phyloP scores from a whole-genome alignment of 2,888 invertebrate genomes.

The Gymnosoma rotundatum region DNA sequence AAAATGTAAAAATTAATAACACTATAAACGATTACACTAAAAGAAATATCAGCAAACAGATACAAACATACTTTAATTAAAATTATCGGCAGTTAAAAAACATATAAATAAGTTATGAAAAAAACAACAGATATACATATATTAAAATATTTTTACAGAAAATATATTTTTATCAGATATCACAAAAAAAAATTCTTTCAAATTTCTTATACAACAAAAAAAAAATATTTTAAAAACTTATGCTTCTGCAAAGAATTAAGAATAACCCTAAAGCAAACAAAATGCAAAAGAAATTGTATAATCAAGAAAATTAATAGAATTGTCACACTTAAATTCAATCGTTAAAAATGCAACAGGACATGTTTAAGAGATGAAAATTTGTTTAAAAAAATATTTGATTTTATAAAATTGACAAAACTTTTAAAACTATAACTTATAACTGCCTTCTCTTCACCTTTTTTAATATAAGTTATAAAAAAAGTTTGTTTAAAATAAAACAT shows the following conservation, averaged over 20 bases:
- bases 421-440: constrained; percentile 38
- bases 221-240: constrained; percentile 50
- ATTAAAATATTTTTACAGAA: constrained; percentile 42
- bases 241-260: constrained; percentile 55
- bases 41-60: constrained; percentile 50
- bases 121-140: constrained; percentile 10
- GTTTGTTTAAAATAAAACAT: constrained; percentile 28
- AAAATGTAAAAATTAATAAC: constrained; percentile 48
- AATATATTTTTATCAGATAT: constrained; percentile 24
- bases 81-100: constrained; percentile 47
- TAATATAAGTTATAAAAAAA: constrained; percentile 27
- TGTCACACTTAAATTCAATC: constrained; percentile 13
- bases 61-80: constrained; percentile 39
- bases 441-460: constrained; percentile 67
- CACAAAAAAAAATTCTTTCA: constrained; percentile 44
- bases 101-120: constrained; percentile 13
- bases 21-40: constrained; percentile 41
- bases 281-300: constrained; percentile 8
- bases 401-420: constrained; percentile 42
- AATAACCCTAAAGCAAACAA: constrained; percentile 29
- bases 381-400: neutral
- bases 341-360: too few relatives aligned
- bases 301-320: constrained; percentile 10
- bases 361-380: neutral
- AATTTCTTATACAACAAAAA: constrained; percentile 34